Conservation (phyloP, 2,888 invertebrate genomes). For the Folsomia candida region DNA sequence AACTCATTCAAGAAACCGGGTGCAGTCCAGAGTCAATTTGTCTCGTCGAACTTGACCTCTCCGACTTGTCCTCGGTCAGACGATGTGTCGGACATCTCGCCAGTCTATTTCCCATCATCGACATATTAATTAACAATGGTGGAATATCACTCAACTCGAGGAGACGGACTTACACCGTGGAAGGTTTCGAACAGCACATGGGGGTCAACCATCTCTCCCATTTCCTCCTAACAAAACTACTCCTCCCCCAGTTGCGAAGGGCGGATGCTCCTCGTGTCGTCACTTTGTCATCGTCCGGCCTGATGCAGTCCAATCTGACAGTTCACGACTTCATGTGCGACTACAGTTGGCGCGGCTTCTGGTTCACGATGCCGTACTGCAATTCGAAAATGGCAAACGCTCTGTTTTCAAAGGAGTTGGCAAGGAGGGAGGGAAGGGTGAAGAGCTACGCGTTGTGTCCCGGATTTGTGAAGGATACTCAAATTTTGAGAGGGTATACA, state of each 20-base stretch:
- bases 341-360: not conserved
- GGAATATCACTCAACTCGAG: not conserved
- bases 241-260: not conserved
- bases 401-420: not conserved
- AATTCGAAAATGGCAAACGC: not conserved
- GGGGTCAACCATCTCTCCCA: not conserved
- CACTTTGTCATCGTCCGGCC: not conserved
- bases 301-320: not conserved
- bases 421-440: not conserved
- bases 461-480: not conserved
- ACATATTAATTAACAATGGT: not conserved
- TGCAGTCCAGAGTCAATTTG: not conserved
- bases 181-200: not conserved
- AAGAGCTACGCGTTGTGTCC: not conserved
- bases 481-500: not conserved
- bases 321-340: not conserved
- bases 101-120: not conserved
- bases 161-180: not conserved
- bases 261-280: not conserved
- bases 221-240: not conserved
- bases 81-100: not conserved
- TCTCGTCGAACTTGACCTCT: not conserved
- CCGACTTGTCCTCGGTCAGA: not conserved
- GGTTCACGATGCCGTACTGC: not conserved
- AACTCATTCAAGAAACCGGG: not conserved